A percentile compares a stretch with the other conserved stretches of the same genome.
Conservation (phyloP, 37 sponge, comb jelly and placozoan genomes). For the Mnemiopsis leidyi region DNA sequence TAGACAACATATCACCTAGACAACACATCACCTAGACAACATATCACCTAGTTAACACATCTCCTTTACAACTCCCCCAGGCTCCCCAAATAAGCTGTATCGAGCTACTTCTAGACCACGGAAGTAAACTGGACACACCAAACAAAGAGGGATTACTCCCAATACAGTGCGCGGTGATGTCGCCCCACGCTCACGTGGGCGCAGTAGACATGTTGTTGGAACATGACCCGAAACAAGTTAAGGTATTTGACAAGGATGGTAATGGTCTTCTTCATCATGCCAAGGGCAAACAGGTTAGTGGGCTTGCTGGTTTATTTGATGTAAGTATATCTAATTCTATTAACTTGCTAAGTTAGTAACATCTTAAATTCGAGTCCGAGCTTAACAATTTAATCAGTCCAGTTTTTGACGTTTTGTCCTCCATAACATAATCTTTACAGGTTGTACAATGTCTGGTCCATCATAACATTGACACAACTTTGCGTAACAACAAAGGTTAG, state of each 20-base stretch:
- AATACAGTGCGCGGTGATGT: slow-evolving; percentile 1
- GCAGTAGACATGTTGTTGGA: neutral
- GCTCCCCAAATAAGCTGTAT: slow-evolving; percentile 16
- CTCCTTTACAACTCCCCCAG: neutral
- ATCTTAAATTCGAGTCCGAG: too few species aligned
- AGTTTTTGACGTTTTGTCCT: too few species aligned
- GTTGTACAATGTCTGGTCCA: slow-evolving; percentile 19
- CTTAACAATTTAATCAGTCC: too few species aligned
- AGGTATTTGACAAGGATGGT: neutral
- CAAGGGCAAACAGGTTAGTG: neutral
- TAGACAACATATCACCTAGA: too few species aligned
- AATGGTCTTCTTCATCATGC: neutral
- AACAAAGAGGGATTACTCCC: neutral
- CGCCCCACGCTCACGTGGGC: slow-evolving; percentile 12
- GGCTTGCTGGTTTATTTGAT: too few species aligned
- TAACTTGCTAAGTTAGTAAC: too few species aligned
- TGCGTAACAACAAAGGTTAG: slow-evolving; percentile 18
- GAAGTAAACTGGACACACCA: neutral
- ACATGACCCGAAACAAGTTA: neutral
- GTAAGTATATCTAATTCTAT: too few species aligned
- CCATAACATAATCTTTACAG: neutral
- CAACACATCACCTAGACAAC: too few species aligned
- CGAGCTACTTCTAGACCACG: slow-evolving; percentile 1
- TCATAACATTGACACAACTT: neutral
- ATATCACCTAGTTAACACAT: too few species aligned